Evolutionary conservation across 2,797 vertebrate species (phyloP).

Genomic region (Mionectes olivaceus): DNA sequence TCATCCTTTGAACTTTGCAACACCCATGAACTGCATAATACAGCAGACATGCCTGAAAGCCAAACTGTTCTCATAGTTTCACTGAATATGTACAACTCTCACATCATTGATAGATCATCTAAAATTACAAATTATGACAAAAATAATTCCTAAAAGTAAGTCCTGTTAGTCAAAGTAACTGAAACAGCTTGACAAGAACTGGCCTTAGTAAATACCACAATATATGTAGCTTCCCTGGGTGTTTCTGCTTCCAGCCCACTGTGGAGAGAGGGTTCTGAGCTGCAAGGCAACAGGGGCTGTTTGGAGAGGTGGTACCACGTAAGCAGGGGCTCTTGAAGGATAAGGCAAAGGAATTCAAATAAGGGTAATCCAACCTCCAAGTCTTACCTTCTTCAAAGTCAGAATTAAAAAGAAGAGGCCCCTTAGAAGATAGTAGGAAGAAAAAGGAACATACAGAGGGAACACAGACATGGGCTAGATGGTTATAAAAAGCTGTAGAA

Average conservation of each 20-base stretch:
- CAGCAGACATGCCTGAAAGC: not conserved
- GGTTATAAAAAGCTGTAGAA: not conserved
- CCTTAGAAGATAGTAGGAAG: not conserved
- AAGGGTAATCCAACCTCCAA: not conserved
- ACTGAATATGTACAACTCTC: not conserved
- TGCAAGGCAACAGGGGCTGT: not conserved
- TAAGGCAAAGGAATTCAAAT: not conserved
- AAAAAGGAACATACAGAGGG: not conserved
- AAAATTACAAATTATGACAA: not conserved
- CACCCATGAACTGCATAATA: not conserved
- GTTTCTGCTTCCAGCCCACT: not conserved
- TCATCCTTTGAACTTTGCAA: not conserved
- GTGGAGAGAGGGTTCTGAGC: rapidly evolving
- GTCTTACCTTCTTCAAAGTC: not conserved
- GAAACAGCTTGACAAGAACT: not conserved
- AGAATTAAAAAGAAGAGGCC: not conserved
- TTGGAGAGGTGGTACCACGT: not conserved
- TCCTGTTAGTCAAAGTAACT: not conserved
- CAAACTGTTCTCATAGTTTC: not conserved
- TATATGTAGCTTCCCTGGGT: not conserved
- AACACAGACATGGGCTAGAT: not conserved
- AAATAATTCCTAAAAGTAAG: not conserved
- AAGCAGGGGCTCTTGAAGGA: not conserved
- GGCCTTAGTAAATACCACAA: not conserved
- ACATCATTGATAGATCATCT: not conserved